A percentile compares a stretch with the other conserved stretches of the same genome.
Conservation (phyloP, 2,113 vertebrate genomes). For the Engraulis encrasicolus region DNA sequence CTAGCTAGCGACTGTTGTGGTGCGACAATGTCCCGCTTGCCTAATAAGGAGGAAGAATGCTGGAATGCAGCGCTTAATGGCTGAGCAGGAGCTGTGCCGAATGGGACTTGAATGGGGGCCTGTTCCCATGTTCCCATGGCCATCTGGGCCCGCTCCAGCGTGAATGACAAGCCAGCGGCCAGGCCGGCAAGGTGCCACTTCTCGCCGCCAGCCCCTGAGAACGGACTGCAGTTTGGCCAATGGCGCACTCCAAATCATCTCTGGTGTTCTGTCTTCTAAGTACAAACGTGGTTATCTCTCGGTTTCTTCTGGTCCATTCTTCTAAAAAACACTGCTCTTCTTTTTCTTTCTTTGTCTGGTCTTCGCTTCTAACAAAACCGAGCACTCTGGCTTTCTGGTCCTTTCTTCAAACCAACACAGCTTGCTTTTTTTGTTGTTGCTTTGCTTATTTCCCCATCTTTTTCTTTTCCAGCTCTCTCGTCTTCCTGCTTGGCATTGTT, state of each 20-base stretch:
- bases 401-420: neutral
- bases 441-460: too few species aligned
- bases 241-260: neutral
- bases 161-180: neutral
- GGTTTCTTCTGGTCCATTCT: too few species aligned
- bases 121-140: constrained; percentile 23
- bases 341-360: too few species aligned
- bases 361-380: too few species aligned
- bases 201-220: neutral
- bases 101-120: constrained; percentile 29
- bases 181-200: neutral
- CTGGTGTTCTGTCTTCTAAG: too few species aligned
- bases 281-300: too few species aligned
- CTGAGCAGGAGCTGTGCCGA: neutral
- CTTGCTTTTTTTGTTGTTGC: neutral
- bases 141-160: neutral
- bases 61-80: constrained; percentile 18
- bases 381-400: too few species aligned
- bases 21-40: constrained; percentile 25
- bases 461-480: too few species aligned
- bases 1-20: neutral
- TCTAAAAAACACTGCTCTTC: too few species aligned
- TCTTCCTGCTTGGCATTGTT: constrained; percentile 15
- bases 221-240: too few species aligned
- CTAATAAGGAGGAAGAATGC: constrained; percentile 50